Percentiles rank a stretch among this genome's conserved stretches.
phyloP scores from a whole-genome alignment of 2,888 invertebrate genomes.

The Drosophila mayaguana region DNA sequence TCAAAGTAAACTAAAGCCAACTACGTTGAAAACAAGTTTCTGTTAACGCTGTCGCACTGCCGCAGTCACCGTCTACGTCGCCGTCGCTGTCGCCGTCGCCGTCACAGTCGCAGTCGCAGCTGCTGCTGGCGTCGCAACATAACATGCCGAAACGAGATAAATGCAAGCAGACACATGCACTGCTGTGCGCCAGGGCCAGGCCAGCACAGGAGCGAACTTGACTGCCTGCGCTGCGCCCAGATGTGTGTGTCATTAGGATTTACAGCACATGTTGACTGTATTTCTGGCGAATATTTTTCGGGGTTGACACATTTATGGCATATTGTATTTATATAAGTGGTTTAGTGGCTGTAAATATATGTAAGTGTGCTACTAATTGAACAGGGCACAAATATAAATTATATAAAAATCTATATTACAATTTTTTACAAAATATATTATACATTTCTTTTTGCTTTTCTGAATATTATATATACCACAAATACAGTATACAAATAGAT shows the following conservation, averaged over 20 bases:
- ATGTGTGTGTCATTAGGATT: conserved; percentile 5
- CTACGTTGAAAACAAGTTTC: conserved; percentile 84
- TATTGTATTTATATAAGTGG: conserved; percentile 5
- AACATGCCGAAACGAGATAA: conserved; percentile 69
- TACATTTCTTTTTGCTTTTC: too few relatives aligned
- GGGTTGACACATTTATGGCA: not conserved
- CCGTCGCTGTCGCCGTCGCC: not conserved
- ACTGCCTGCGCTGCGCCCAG: conserved; percentile 15
- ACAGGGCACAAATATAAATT: not conserved
- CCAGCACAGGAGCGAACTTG: conserved; percentile 43
- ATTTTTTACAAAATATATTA: too few relatives aligned
- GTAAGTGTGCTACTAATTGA: not conserved
- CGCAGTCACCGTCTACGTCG: conserved; percentile 8
- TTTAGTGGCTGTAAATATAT: not conserved
- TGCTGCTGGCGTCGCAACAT: conserved; percentile 51
- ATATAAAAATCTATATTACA: not conserved
- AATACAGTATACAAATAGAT: too few relatives aligned
- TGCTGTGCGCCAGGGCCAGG: conserved; percentile 27
- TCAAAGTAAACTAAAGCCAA: conserved; percentile 83
- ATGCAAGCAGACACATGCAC: conserved; percentile 59
- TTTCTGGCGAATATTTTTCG: conserved; percentile 13
- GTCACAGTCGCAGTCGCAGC: conserved; percentile 10
- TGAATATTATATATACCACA: too few relatives aligned
- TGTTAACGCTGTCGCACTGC: conserved; percentile 49
- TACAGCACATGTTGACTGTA: not conserved